Conservation (phyloP, 2,888 invertebrate genomes). For the Camptogramma bilineatum region DNA sequence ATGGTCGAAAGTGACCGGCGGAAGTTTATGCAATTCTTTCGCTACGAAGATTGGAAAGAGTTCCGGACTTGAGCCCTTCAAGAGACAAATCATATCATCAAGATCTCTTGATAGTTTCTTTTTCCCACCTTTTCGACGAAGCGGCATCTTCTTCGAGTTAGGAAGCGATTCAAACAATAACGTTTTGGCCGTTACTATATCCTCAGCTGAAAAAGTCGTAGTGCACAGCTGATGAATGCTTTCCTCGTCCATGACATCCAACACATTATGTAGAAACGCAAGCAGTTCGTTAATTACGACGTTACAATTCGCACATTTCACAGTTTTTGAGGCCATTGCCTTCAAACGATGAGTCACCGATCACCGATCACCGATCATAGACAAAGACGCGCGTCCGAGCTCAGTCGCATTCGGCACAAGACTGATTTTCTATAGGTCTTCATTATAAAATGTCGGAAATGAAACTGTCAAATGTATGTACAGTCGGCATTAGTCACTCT, state of each 20-base stretch:
- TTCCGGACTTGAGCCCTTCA: slow-evolving; percentile 19
- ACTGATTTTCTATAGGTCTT: too few relatives aligned
- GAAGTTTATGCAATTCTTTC: slow-evolving; percentile 22
- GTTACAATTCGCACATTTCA: slow-evolving; percentile 26
- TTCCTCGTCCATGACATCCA: slow-evolving; percentile 25
- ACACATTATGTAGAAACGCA: slow-evolving; percentile 18
- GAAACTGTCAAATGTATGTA: too few relatives aligned
- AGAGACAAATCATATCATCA: slow-evolving; percentile 21
- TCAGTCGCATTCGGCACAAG: slow-evolving; percentile 4
- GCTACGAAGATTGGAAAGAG: slow-evolving; percentile 31
- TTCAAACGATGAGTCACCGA: slow-evolving; percentile 13
- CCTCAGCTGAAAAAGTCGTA: slow-evolving; percentile 18
- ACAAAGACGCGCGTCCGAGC: background rate
- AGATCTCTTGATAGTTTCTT: slow-evolving; percentile 23
- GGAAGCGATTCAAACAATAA: slow-evolving; percentile 28
- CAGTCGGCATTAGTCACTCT: too few relatives aligned
- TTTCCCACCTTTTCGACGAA: slow-evolving; percentile 22
- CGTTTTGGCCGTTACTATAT: slow-evolving; percentile 26
- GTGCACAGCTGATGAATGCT: slow-evolving; percentile 23
- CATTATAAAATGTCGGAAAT: too few relatives aligned
- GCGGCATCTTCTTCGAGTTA: slow-evolving; percentile 22
- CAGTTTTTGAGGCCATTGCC: slow-evolving; percentile 19
- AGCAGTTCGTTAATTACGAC: slow-evolving; percentile 24
- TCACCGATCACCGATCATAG: slow-evolving; percentile 13
- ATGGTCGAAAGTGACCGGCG: slow-evolving; percentile 21